phyloP scores from a whole-genome alignment of 2,797 vertebrate species.

The Morelia viridis region DNA sequence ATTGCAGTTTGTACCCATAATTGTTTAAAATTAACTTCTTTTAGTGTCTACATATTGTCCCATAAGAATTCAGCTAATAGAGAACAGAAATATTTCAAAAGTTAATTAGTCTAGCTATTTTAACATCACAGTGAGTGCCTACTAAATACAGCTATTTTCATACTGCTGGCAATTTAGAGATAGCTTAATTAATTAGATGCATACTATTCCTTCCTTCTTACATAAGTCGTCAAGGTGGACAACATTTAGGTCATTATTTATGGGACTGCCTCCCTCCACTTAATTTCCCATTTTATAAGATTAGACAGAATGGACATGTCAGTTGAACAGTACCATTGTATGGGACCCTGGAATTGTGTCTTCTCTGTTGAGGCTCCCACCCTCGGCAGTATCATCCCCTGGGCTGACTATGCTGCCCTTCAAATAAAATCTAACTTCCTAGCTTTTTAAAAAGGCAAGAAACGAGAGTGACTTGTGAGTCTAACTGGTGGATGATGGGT shows the following conservation, averaged over 20 bases:
- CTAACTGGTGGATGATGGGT: not conserved
- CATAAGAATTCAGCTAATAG: conserved; percentile 37
- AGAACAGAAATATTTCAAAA: conserved; percentile 32
- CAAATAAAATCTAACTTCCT: not conserved
- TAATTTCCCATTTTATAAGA: not conserved
- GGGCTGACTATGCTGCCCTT: not conserved
- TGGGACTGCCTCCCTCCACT: not conserved
- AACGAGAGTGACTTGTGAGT: not conserved
- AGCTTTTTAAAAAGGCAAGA: not conserved
- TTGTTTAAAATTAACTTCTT: conserved; percentile 43
- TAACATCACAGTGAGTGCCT: conserved; percentile 6
- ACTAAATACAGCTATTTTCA: conserved; percentile 44
- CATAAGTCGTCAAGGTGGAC: not conserved
- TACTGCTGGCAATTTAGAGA: conserved; percentile 14
- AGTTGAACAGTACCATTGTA: not conserved
- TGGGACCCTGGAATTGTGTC: not conserved
- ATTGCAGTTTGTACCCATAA: conserved; percentile 34
- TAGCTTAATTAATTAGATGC: not conserved
- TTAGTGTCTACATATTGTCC: conserved; percentile 21
- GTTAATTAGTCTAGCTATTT: conserved; percentile 10
- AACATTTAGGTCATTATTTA: not conserved
- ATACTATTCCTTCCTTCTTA: not conserved
- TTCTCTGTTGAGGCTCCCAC: not conserved
- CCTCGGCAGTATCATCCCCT: not conserved
- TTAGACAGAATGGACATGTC: not conserved